Base-by-base conservation (phyloP, 2,888 invertebrate genomes). In the Scelioninae gen. 2 region DNA sequence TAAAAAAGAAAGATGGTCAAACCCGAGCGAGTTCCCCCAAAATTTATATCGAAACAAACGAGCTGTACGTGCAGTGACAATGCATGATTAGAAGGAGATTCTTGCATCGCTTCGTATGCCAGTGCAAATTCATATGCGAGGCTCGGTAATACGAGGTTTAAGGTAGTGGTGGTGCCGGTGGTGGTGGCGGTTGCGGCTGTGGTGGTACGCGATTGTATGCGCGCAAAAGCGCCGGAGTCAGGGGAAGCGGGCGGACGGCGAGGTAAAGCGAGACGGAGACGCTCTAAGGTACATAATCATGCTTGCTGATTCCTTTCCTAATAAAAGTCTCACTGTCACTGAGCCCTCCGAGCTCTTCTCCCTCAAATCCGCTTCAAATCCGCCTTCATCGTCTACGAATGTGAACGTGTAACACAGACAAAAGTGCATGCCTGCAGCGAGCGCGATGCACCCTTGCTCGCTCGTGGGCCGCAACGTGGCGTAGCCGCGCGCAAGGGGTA, bases 241-340 rank as follows among this genome's bases (percentile, higher is more conserved):
- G 68, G 50, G 63, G 53, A 52, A 6, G 25, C 6, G 6, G 25
- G 6, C 25, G 63, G 52, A 48, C 43, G 45, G 9, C 22, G 65
- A 39, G 48, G 58, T 60, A 68, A 73, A 74, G 60, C 78, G 80
- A 81, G 81, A 77, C 71, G 79, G 79, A 80, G 81, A 78, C 78
- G 83, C 82, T 84, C 82, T 85, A 84, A 84, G 85, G 85, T 85
- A 85, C 83, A 85, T 85, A 86, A 86, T 86, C 84, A 84, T 82
- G 84, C 84, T 85, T 83, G 85, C 84, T 85, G 85, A 84, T 83
- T 86, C 81, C 83, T 86, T 85, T 83, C 83, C 85, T 85, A 86
- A 86, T 86, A 85, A 86, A 86, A 86, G 84, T 84, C 84, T 83
- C 83, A 81, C 83, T 84, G 84, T 81, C 81, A 81, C 79, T 78